These are phyloP conservation scores for Loxodonta africana DNA, from an alignment of 2,113 vertebrate genomes.

Conservation along the genomic window DNA sequence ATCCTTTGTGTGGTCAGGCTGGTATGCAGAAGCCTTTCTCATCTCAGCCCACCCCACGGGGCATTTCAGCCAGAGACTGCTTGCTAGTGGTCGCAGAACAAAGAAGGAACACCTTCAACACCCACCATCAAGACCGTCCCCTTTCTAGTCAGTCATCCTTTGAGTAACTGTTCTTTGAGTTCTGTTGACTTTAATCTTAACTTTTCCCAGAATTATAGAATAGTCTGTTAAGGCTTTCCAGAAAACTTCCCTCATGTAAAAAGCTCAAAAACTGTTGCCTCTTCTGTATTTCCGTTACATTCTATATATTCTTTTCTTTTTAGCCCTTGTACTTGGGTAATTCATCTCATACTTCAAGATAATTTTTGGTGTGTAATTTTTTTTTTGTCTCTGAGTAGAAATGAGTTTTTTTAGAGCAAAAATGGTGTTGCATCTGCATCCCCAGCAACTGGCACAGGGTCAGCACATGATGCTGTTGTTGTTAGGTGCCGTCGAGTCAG, in stretches of 20 bases:
- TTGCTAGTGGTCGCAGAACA: background rate
- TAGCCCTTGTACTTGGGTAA: background rate
- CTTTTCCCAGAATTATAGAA: background rate
- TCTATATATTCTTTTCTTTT: background rate
- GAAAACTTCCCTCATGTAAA: background rate
- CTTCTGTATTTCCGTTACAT: background rate
- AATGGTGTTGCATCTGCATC: background rate
- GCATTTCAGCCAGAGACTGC: background rate
- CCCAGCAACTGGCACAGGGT: background rate
- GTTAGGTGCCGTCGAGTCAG: background rate
- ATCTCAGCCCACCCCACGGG: rapidly evolving
- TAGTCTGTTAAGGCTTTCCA: background rate
- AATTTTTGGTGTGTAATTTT: too few species aligned
- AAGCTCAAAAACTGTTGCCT: background rate
- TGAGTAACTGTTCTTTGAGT: background rate
- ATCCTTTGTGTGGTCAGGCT: background rate
- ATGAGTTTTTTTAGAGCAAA: background rate
- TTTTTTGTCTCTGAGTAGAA: background rate
- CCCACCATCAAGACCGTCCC: background rate
- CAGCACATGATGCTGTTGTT: background rate
- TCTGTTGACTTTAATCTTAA: background rate
- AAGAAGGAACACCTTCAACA: background rate
- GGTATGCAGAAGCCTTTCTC: background rate
- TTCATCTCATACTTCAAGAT: background rate
- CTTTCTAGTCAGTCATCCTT: background rate